Conservation (phyloP, 92 coral and sea anemone species). For the Porites lobata region DNA sequence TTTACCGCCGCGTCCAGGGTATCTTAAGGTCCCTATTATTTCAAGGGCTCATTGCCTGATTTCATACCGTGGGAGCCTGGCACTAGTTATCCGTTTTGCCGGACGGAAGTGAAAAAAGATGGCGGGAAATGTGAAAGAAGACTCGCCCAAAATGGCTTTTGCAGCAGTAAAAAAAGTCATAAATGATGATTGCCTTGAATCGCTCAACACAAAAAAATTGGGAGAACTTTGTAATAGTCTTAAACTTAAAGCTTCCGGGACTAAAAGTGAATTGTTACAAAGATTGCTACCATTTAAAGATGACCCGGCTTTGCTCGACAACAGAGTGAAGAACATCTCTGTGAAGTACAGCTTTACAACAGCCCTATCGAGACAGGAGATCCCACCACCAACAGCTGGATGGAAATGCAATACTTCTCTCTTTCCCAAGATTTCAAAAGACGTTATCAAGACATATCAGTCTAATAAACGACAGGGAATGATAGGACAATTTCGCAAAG, state of each 20-base stretch:
- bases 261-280: conserved; percentile 43
- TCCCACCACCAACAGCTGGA: conserved; percentile 63
- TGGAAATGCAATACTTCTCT: conserved; percentile 53
- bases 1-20: no score
- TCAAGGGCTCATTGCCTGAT: conserved; percentile 36
- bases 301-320: conserved; percentile 43
- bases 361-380: conserved; percentile 46
- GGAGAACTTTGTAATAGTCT: conserved; percentile 21
- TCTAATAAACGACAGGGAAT: conserved; percentile 55
- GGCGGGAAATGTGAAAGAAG: conserved; percentile 18
- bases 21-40: no score
- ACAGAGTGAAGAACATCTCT: conserved; percentile 33
- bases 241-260: conserved; percentile 9
- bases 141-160: conserved; percentile 16
- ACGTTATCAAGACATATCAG: conserved; percentile 38
- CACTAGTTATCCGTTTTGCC: conserved; percentile 26
- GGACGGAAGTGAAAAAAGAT: conserved; percentile 19
- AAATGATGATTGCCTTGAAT: conserved; percentile 43
- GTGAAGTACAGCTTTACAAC: conserved; percentile 49
- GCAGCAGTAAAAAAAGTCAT: conserved; percentile 22
- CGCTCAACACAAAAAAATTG: conserved; percentile 26
- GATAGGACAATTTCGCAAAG: conserved; percentile 65
- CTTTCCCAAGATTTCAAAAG: conserved; percentile 39
- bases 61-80: conserved; percentile 50
- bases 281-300: conserved; percentile 39